Conservation (phyloP, 2,113 vertebrate species). For the Clarias magur region DNA sequence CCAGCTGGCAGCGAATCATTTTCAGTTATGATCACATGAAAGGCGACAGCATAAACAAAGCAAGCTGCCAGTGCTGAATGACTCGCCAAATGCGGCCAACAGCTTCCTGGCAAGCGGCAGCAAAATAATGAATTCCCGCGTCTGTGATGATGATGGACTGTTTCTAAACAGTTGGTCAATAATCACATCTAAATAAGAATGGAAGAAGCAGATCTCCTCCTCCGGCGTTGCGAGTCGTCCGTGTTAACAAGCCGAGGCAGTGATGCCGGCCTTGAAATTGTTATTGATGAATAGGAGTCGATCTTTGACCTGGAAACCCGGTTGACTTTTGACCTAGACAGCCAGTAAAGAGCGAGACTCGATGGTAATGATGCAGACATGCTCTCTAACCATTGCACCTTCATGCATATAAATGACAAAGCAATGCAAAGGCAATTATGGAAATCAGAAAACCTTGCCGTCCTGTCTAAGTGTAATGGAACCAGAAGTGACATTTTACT, state of each 20-base stretch:
- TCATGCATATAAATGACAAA: constrained; percentile 37
- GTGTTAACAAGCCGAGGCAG: not conserved
- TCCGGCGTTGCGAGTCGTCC: too few relatives aligned
- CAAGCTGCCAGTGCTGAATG: constrained; percentile 18
- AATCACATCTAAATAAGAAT: constrained; percentile 55
- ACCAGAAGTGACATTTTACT: not conserved
- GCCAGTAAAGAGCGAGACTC: not conserved
- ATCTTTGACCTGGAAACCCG: constrained; percentile 58
- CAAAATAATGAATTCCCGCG: constrained; percentile 34
- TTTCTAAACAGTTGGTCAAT: constrained; percentile 59
- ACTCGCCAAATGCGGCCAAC: not conserved
- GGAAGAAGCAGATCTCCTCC: constrained; percentile 22
- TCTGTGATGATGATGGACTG: constrained; percentile 55
- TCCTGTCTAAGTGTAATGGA: not conserved
- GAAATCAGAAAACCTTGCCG: not conserved
- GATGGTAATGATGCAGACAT: not conserved
- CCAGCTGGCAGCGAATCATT: constrained; percentile 21
- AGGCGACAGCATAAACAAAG: constrained; percentile 31
- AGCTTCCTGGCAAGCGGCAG: not conserved
- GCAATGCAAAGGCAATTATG: constrained; percentile 16
- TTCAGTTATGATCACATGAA: constrained; percentile 18
- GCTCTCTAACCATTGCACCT: not conserved
- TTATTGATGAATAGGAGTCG: constrained; percentile 60
- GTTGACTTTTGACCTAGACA: not conserved
- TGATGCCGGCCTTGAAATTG: constrained; percentile 35